Evolutionary conservation across 2,888 invertebrate species (phyloP), one percentile per base, ranked within the genome.

Genomic region (Pachymerium ferrugineum): DNA sequence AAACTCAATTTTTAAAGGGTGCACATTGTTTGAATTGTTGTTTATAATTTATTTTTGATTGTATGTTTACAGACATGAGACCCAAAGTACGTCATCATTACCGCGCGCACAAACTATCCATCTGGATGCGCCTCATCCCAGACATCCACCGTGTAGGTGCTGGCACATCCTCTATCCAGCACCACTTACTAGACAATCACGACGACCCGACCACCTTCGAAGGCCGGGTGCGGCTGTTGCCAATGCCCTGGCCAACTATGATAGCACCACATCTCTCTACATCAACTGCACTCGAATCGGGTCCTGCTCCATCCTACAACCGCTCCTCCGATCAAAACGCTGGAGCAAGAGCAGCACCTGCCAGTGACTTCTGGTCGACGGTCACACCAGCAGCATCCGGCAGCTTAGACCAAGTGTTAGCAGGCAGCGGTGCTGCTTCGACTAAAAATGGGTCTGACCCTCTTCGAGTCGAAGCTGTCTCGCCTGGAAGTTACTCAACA

Each of bases 81-180:
- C 91, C 94, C 0, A 93, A 93, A 81, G 84, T 94, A 77, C 93
- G 93, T 82, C 93, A 94, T 79, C 96, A 96, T 85, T 97, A 96
- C 84, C 88, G 96, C 77, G 95, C 96, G 1, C 95, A 96, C 83
- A 94, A 96, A 77, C 86, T 97, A 73, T 95, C 96, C 0, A 93
- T 97, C 83, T 97, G 97, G 97, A 83, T 96, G 75, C 94, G 96
- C 80, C 86, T 97, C 72, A 93, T 97, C 75, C 97, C 97, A 33
- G 95, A 96, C 81, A 87, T 90, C 78, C 85, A 85, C 77, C 79
- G 80, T 38, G 80, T 80, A 29, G 81, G 82, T 54, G 80, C 78
- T 29, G 90, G 92, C 6, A 92, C 92, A 79, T 92, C 94, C 3
- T 92, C 92, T 29, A 86, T 88, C 62, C 89, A 91, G 0, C 93